Conservation (phyloP, 2,113 vertebrate species). For the Aptenodytes forsteri region DNA sequence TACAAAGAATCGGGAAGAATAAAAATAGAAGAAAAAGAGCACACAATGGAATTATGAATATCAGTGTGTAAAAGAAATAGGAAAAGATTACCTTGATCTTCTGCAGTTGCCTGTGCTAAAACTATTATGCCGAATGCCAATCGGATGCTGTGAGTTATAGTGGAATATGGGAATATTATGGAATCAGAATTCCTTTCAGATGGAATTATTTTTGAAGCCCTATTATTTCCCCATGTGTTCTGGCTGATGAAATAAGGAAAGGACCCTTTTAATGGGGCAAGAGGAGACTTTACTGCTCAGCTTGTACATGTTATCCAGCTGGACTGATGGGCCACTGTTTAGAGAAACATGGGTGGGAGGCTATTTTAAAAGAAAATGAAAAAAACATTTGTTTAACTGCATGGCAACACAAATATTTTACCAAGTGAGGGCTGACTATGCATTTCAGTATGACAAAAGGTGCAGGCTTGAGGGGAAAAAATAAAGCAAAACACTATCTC, state of each 20-base stretch:
- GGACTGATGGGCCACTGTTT: conserved; percentile 76
- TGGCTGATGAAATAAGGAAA: conserved; percentile 57
- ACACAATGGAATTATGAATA: conserved; percentile 15
- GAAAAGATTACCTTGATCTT: conserved; percentile 26
- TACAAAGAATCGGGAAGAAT: neutral
- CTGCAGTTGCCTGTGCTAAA: conserved; percentile 34
- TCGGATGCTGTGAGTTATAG: neutral
- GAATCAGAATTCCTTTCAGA: conserved; percentile 37
- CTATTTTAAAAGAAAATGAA: conserved; percentile 78
- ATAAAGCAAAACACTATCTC: neutral
- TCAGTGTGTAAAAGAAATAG: conserved; percentile 38
- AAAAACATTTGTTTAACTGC: conserved; percentile 76
- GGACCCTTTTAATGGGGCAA: conserved; percentile 67
- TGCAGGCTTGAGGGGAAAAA: conserved; percentile 27
- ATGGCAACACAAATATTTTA: conserved; percentile 75
- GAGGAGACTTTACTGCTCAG: conserved; percentile 71
- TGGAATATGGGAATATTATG: conserved; percentile 37
- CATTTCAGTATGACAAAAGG: conserved; percentile 56
- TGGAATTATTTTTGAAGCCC: conserved; percentile 14
- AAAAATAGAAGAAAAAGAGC: neutral
- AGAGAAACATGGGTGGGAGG: conserved; percentile 70
- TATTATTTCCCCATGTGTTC: conserved; percentile 20
- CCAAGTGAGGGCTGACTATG: conserved; percentile 64
- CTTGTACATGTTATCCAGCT: conserved; percentile 79
- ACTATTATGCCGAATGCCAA: neutral